phyloP scores from a whole-genome alignment of 2,113 vertebrate genomes.

The Varanus komodoensis region DNA sequence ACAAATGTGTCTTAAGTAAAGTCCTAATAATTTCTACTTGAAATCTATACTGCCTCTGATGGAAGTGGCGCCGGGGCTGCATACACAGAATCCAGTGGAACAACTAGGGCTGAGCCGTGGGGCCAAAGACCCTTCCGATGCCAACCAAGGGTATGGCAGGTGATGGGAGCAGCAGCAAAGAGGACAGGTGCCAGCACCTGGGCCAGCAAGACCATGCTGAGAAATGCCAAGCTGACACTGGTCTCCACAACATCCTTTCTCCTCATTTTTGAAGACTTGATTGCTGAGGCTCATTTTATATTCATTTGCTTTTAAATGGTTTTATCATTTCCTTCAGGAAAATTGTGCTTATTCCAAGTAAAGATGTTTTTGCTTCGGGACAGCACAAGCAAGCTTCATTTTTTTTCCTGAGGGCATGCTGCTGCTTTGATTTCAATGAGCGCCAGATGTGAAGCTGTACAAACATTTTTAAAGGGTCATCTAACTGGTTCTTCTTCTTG shows the following conservation, averaged over 20 bases:
- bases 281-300: neutral
- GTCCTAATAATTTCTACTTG: neutral
- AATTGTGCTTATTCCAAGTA: neutral
- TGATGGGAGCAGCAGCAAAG: neutral
- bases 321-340: neutral
- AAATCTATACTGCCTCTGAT: neutral
- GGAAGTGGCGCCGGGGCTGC: neutral
- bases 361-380: too few relatives aligned
- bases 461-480: neutral
- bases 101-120: neutral
- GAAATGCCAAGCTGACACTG: neutral
- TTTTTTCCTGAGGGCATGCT: neutral
- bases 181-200: neutral
- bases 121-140: neutral
- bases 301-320: neutral
- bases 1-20: constrained; percentile 6
- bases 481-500: too few relatives aligned
- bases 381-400: neutral
- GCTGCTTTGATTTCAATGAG: neutral
- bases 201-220: neutral
- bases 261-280: neutral
- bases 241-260: neutral
- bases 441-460: neutral
- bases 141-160: too few relatives aligned
- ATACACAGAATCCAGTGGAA: neutral